Evolutionary conservation across 2,797 vertebrate species (phyloP), one percentile per base, ranked within the genome.

Genomic region (Kryptolebias ocellatus): DNA sequence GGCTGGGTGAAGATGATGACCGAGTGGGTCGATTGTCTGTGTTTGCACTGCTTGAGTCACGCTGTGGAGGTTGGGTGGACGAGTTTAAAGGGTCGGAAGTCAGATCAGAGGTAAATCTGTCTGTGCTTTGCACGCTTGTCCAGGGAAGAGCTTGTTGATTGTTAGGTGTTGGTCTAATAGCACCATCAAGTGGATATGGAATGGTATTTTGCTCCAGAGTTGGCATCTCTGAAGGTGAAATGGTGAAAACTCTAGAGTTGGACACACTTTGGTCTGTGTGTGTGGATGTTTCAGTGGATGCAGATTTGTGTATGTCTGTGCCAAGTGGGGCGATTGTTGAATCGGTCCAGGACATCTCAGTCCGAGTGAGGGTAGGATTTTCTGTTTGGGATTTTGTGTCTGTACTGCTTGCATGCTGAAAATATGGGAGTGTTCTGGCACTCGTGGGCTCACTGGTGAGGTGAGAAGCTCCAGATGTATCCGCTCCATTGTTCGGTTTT

Each of bases 401-500:
- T 53, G 72, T 37, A 4, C 46, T 74, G 12, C 50, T 64, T 20
- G 74, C 58, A 47, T 47, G 75, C 51, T 76, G 67, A 82, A 85
- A 78, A 85, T 79, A 69, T 45, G 83, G 68, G 76, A 42, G 87
- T 70, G 87, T 80, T 17, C 31, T 66, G 72, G 80, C 67, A 71
- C 70, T 56, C 31, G 63, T 39, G 53, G 53, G 64, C 45, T 61
- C 51, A 17, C 67, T 64, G 44, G 72, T 16, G 73, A 70, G 67
- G 77, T 67, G 84, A 86, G 78, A 67, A 15, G 64, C 60, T 63
- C 81, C 94, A 94, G 94, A 86, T 87, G 84, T 81, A 84, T 95
- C 94, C 94, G 87, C 72, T 83, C 87, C 79, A 95, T 95, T 95
- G 94, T 95, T 84, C 29, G 44, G 44, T 10, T 17, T 81, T 94